Percentiles rank a stretch among this genome's conserved stretches.
Conservation (phyloP, 2,888 invertebrate genomes). For the Hesperia comma region DNA sequence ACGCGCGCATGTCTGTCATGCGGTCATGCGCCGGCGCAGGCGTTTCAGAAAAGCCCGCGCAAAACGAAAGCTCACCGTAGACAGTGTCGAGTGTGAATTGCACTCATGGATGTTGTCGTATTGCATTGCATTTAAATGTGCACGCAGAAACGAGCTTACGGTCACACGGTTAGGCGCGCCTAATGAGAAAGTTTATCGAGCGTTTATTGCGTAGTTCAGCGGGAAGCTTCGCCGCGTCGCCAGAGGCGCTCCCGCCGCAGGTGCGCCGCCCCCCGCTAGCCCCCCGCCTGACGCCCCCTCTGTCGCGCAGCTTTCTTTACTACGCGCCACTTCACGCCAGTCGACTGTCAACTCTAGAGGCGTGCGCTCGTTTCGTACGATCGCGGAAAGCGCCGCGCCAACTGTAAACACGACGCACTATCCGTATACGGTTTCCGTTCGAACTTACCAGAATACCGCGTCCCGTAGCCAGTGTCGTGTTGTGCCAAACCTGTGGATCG, state of each 20-base stretch:
- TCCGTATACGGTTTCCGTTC: conserved; percentile 74
- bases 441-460: conserved; percentile 70
- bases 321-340: conserved; percentile 67
- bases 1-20: background rate
- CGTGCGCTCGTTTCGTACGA: conserved; percentile 52
- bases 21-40: conserved; percentile 47
- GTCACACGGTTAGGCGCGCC: conserved; percentile 82
- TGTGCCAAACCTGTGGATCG: conserved; percentile 74
- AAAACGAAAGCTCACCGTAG: conserved; percentile 52
- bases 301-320: conserved; percentile 58
- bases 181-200: conserved; percentile 84
- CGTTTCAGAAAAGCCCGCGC: conserved; percentile 49
- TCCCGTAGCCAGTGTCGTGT: conserved; percentile 68
- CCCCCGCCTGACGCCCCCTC: conserved; percentile 53
- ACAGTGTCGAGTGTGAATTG: conserved; percentile 62
- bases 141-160: conserved; percentile 78
- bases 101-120: conserved; percentile 66
- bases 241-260: conserved; percentile 67
- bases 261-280: conserved; percentile 65
- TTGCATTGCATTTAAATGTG: conserved; percentile 71
- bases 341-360: conserved; percentile 75
- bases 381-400: conserved; percentile 69
- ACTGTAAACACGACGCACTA: conserved; percentile 81
- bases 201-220: conserved; percentile 83
- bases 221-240: conserved; percentile 77